Percentiles rank a stretch among this genome's conserved stretches.
Conservation (phyloP, 2,888 invertebrate species). For the Lymantria monacha region DNA sequence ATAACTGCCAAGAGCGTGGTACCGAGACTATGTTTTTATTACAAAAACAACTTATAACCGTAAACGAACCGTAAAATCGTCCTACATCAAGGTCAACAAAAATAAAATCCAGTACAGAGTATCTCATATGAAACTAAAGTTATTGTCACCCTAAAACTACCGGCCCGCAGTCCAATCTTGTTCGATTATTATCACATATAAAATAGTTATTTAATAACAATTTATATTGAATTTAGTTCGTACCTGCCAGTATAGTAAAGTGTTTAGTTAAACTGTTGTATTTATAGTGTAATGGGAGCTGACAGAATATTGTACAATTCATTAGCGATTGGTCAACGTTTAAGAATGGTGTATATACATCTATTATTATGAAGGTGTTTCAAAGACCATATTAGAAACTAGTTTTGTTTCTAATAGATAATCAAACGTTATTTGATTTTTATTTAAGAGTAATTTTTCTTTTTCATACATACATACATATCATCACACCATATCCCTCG, state of each 20-base stretch:
- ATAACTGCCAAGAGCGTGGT: too few relatives aligned
- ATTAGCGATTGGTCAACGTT: not conserved
- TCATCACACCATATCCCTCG: too few relatives aligned
- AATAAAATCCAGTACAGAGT: too few relatives aligned
- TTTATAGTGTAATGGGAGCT: not conserved
- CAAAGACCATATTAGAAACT: not conserved
- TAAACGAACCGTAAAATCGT: too few relatives aligned
- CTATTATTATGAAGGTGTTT: not conserved
- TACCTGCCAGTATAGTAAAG: slow-evolving; percentile 1
- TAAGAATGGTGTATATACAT: not conserved
- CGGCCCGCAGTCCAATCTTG: slow-evolving; percentile 16
- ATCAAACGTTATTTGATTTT: too few relatives aligned
- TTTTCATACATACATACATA: too few relatives aligned
- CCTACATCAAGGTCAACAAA: too few relatives aligned
- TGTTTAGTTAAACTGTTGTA: not conserved
- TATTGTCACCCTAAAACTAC: slow-evolving; percentile 7
- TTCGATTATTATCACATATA: slow-evolving; percentile 23
- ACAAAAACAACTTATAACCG: too few relatives aligned
- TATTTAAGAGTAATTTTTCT: too few relatives aligned
- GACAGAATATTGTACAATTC: not conserved
- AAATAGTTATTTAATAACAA: slow-evolving; percentile 28
- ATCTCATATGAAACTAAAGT: not conserved
- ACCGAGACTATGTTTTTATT: too few relatives aligned
- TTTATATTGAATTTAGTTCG: slow-evolving; percentile 7
- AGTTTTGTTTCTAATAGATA: too few relatives aligned